Percentiles rank a stretch among this genome's conserved stretches.
Evolutionary conservation across 2,888 invertebrate genomes (phyloP).

Genomic region (Archips xylosteana): DNA sequence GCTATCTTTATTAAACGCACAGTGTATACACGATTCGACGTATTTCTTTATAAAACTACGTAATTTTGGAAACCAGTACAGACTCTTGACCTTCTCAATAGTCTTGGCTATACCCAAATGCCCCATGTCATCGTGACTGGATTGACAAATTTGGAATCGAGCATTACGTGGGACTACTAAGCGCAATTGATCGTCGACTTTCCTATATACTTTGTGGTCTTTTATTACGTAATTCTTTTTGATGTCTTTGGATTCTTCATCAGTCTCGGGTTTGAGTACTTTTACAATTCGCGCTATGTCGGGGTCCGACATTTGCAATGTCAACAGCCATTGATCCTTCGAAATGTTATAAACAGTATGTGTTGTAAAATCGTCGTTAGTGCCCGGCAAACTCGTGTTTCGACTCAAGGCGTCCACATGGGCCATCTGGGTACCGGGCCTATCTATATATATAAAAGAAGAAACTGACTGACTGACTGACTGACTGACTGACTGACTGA

Average conservation of each 20-base stretch:
- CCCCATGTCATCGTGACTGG: conserved; percentile 13
- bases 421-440: conserved; percentile 14
- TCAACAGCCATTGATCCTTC: conserved; percentile 40
- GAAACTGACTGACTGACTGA: too few relatives aligned
- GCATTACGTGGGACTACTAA: conserved; percentile 10
- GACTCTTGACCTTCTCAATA: conserved; percentile 8
- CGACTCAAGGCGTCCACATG: conserved; percentile 33
- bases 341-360: conserved; percentile 22
- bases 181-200: conserved; percentile 12
- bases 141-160: not conserved
- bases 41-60: conserved; percentile 33
- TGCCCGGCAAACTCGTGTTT: not conserved
- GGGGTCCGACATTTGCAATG: conserved; percentile 37
- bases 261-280: conserved; percentile 34
- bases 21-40: conserved; percentile 23
- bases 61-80: conserved; percentile 27
- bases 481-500: too few relatives aligned
- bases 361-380: not conserved
- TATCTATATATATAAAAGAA: too few relatives aligned
- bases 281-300: conserved; percentile 39
- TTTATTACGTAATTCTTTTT: conserved; percentile 32
- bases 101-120: conserved; percentile 25
- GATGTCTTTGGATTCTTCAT: conserved; percentile 34
- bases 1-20: conserved; percentile 38
- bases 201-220: conserved; percentile 31